These are phyloP conservation scores for Tapirus terrestris DNA, from an alignment of 2,113 vertebrate genomes.

Conservation along the genomic window DNA sequence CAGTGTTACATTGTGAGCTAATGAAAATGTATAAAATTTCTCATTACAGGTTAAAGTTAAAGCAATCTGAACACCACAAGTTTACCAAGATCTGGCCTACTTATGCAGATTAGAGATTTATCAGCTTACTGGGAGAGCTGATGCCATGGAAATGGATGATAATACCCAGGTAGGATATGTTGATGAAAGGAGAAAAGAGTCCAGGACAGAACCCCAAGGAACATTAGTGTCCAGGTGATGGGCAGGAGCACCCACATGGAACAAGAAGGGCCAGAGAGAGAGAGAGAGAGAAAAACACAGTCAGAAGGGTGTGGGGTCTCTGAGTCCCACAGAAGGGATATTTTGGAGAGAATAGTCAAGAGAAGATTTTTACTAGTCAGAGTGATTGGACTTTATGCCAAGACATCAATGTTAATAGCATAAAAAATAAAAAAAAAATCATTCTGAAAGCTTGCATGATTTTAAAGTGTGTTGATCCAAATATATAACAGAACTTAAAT, in stretches of 20 bases:
- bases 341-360: not conserved
- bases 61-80: not conserved
- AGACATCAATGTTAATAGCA: not conserved
- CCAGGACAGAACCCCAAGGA: not conserved
- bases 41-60: not conserved
- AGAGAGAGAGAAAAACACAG: not conserved
- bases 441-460: not conserved
- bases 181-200: not conserved
- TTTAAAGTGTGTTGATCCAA: slow-evolving; percentile 13
- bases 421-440: not conserved
- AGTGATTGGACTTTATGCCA: not conserved
- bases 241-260: not conserved
- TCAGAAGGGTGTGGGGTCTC: not conserved
- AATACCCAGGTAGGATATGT: not conserved
- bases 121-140: not conserved
- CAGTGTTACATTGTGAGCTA: not conserved
- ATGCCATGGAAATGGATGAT: not conserved
- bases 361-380: not conserved
- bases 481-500: not conserved
- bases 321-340: not conserved
- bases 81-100: not conserved
- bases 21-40: not conserved
- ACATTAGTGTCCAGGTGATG: not conserved
- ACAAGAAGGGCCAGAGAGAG: not conserved
- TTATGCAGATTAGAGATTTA: not conserved